phyloP scores from a whole-genome alignment of 2,797 vertebrate species.

The Dromococcyx pavoninus region DNA sequence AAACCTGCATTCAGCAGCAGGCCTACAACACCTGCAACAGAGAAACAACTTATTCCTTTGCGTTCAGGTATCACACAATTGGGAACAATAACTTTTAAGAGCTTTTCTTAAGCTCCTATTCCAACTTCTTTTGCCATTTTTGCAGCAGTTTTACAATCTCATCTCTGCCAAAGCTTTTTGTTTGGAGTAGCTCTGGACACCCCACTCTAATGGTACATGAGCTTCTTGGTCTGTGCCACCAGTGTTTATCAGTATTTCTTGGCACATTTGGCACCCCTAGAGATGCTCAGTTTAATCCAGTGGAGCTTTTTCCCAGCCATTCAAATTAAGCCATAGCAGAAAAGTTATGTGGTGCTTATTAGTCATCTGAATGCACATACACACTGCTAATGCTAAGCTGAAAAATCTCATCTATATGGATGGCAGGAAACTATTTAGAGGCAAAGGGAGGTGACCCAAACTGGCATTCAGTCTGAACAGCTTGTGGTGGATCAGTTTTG shows the following conservation, averaged over 20 bases:
- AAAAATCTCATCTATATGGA: neutral
- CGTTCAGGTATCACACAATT: neutral
- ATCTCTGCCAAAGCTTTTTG: neutral
- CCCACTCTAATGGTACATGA: accelerated
- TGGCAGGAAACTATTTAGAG: neutral
- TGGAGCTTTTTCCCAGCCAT: neutral
- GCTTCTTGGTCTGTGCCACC: neutral
- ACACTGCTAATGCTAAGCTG: neutral
- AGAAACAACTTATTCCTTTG: neutral
- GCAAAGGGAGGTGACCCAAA: neutral
- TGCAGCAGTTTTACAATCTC: neutral
- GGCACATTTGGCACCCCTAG: neutral
- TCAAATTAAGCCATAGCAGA: neutral
- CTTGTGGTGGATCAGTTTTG: neutral
- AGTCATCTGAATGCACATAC: neutral
- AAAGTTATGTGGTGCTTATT: neutral
- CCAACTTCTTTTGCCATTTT: neutral
- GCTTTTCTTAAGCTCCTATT: neutral
- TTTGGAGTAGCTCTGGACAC: neutral
- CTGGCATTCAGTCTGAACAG: neutral
- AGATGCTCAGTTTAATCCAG: neutral
- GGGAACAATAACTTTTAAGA: neutral
- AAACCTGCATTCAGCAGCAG: neutral
- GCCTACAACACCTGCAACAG: neutral
- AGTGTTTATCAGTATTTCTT: neutral